Evolutionary conservation across 2,113 vertebrate species (phyloP).

Genomic region (Peromyscus maniculatus): DNA sequence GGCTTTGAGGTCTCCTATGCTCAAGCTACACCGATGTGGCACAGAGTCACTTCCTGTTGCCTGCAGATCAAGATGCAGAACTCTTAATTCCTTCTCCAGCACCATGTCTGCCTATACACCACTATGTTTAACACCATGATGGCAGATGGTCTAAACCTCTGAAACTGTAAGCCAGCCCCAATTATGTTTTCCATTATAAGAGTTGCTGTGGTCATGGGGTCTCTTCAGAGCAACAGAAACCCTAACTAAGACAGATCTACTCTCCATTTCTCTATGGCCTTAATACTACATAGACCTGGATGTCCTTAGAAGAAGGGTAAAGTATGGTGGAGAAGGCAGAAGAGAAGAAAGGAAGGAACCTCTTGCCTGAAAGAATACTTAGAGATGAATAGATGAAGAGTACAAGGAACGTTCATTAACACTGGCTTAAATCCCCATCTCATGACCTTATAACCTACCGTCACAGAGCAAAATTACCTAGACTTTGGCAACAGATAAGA

Average conservation of each 20-base stretch:
- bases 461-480: not conserved
- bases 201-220: not conserved
- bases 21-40: not conserved
- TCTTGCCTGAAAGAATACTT: not conserved
- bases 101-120: not conserved
- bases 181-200: not conserved
- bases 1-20: not conserved
- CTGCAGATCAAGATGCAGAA: too few relatives aligned
- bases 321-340: not conserved
- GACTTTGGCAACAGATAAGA: constrained; percentile 1
- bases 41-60: not conserved
- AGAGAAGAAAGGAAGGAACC: not conserved
- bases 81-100: not conserved
- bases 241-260: not conserved
- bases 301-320: constrained; percentile 1
- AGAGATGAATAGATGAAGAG: not conserved
- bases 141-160: not conserved
- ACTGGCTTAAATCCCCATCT: not conserved
- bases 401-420: not conserved
- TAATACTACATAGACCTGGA: not conserved
- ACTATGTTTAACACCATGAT: not conserved
- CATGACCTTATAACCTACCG: constrained; percentile 17
- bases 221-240: not conserved
- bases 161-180: not conserved
- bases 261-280: constrained; percentile 49